Evolutionary conservation across 53 echinoderm and acorn worm species (phyloP).

Genomic region (Crossaster papposus): DNA sequence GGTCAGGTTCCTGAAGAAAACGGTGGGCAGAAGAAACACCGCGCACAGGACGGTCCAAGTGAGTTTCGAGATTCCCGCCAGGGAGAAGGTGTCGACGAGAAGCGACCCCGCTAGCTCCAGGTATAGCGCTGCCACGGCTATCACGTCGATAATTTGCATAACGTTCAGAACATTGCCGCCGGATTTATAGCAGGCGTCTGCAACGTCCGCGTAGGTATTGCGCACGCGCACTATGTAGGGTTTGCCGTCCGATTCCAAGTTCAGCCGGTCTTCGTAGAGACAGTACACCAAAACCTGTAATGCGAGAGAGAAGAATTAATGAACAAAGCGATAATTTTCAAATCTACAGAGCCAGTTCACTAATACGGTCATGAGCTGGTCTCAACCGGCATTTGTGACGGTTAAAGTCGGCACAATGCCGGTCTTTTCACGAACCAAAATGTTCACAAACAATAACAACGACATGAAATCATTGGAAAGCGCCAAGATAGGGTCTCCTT

Average conservation of each 20-base stretch:
- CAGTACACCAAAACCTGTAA: constrained; percentile 86
- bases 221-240: constrained; percentile 65
- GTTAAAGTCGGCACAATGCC: too few species aligned
- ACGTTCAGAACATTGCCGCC: constrained; percentile 84
- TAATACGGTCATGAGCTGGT: neutral
- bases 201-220: constrained; percentile 92
- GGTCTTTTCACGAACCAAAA: too few species aligned
- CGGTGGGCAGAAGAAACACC: constrained; percentile 76
- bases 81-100: constrained; percentile 87
- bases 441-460: too few species aligned
- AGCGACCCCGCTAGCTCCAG: constrained; percentile 89
- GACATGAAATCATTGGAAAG: too few species aligned
- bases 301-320: neutral
- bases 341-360: neutral
- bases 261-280: constrained; percentile 79
- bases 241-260: constrained; percentile 39
- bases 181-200: constrained; percentile 74
- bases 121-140: constrained; percentile 93
- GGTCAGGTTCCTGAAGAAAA: constrained; percentile 93
- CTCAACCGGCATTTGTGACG: too few species aligned
- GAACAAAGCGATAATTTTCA: neutral
- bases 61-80: constrained; percentile 76
- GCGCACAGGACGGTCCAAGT: constrained; percentile 84
- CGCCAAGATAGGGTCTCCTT: too few species aligned
- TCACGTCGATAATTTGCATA: constrained; percentile 91